phyloP scores from a whole-genome alignment of 1,140 invertebrate species.

The Drosophila malerkotliana region DNA sequence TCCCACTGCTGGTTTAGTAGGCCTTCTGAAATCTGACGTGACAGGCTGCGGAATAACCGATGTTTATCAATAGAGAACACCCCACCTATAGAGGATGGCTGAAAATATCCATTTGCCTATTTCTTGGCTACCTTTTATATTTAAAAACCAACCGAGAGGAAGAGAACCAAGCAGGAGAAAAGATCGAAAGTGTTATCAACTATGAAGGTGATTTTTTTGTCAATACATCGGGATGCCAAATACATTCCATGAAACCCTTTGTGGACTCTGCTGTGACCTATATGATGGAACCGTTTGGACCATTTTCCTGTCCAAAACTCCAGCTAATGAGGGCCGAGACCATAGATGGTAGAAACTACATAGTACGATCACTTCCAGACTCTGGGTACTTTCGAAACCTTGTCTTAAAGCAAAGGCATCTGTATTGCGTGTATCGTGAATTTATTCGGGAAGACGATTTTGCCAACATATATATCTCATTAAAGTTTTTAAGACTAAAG shows the following conservation, averaged over 20 bases:
- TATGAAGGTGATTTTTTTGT: neutral
- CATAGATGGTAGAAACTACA: slow-evolving; percentile 3
- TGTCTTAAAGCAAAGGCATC: neutral
- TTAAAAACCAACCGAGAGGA: neutral
- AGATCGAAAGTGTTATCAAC: neutral
- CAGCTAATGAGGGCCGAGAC: slow-evolving; percentile 12
- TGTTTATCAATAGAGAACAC: neutral
- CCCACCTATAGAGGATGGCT: no score
- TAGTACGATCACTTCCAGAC: neutral
- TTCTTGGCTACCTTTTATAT: neutral
- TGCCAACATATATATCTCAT: slow-evolving; percentile 1
- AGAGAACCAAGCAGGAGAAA: neutral
- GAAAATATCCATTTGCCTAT: neutral
- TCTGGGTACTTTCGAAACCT: neutral
- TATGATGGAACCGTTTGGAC: slow-evolving; percentile 7
- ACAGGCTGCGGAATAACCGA: neutral
- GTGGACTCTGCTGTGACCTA: neutral
- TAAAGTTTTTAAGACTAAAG: neutral
- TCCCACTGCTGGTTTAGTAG: neutral
- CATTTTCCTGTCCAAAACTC: neutral
- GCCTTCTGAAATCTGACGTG: neutral
- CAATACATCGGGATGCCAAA: slow-evolving; percentile 19
- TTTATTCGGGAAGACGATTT: slow-evolving; percentile 6
- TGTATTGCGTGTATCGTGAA: slow-evolving; percentile 1
- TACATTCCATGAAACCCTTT: slow-evolving; percentile 9